phyloP scores from a whole-genome alignment of 2,113 vertebrate species.

The Oreochromis tanganicae region DNA sequence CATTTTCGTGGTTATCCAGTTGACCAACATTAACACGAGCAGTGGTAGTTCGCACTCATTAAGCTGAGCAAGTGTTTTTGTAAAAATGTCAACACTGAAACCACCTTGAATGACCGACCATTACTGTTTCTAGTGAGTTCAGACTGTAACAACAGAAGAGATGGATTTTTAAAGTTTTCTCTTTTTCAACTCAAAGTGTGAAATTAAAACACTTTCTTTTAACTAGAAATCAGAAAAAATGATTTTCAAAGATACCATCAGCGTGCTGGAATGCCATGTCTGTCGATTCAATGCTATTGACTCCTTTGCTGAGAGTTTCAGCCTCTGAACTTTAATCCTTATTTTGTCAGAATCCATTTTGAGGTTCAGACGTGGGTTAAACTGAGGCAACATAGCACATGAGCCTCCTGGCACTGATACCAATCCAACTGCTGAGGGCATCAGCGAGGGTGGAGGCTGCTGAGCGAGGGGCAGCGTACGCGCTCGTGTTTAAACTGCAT shows the following conservation, averaged over 20 bases:
- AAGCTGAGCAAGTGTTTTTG: background rate
- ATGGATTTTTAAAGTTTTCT: background rate
- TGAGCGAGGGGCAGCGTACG: background rate
- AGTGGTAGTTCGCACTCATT: background rate
- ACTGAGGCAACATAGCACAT: background rate
- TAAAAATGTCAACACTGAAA: too few species aligned
- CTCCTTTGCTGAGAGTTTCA: background rate
- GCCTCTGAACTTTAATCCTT: background rate
- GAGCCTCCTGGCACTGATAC: background rate
- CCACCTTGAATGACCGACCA: rapidly evolving
- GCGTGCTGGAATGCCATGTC: rapidly evolving
- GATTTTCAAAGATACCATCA: rapidly evolving
- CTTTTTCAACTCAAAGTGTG: background rate
- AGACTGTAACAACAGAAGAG: background rate
- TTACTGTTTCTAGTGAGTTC: background rate
- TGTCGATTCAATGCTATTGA: background rate
- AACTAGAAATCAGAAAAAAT: background rate
- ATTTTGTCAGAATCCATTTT: background rate
- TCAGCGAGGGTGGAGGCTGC: background rate
- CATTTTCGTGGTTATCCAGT: background rate
- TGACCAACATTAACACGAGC: background rate
- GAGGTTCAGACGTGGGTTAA: background rate
- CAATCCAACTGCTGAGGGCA: background rate
- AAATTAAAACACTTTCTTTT: background rate
- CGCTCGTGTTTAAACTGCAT: background rate